Conservation (phyloP, 1,140 invertebrate genomes). For the Aphaenogaster ashmeadi region DNA sequence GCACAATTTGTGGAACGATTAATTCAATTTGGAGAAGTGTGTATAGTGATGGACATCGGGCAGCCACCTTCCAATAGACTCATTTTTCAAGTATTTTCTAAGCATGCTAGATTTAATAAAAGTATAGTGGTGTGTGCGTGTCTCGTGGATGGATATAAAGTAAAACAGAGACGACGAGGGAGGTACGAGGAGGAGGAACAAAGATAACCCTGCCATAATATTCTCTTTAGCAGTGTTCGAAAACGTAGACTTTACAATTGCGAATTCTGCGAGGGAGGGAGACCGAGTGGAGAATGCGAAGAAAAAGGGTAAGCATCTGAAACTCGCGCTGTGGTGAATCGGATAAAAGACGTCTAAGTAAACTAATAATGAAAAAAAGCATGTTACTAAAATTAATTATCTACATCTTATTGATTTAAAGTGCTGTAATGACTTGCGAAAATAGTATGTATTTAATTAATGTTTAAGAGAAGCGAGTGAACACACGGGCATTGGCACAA, state of each 20-base stretch:
- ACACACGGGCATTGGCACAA: conserved; percentile 77
- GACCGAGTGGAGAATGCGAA: conserved; percentile 24
- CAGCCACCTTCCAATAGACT: conserved; percentile 84
- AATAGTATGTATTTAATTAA: conserved; percentile 59
- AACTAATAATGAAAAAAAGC: conserved; percentile 39
- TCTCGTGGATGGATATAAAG: conserved; percentile 64
- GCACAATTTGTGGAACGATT: conserved; percentile 29
- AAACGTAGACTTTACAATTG: conserved; percentile 35
- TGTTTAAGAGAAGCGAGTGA: conserved; percentile 64
- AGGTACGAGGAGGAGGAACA: neutral
- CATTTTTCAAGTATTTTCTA: conserved; percentile 86
- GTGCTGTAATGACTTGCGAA: conserved; percentile 39
- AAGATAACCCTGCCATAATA: conserved; percentile 58
- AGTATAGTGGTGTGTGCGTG: conserved; percentile 77
- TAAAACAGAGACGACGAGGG: conserved; percentile 23
- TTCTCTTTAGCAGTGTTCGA: conserved; percentile 48
- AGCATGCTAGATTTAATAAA: conserved; percentile 82
- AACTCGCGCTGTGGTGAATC: conserved; percentile 26
- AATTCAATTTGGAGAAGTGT: conserved; percentile 72
- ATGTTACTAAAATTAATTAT: conserved; percentile 68
- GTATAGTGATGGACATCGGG: conserved; percentile 80
- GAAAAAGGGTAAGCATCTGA: conserved; percentile 25
- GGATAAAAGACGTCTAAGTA: conserved; percentile 21
- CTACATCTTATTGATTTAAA: conserved; percentile 76
- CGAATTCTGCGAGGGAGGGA: conserved; percentile 29